These are phyloP conservation scores for Lithodes maja DNA, from an alignment of 2,888 invertebrate genomes.

Conservation along the genomic window DNA sequence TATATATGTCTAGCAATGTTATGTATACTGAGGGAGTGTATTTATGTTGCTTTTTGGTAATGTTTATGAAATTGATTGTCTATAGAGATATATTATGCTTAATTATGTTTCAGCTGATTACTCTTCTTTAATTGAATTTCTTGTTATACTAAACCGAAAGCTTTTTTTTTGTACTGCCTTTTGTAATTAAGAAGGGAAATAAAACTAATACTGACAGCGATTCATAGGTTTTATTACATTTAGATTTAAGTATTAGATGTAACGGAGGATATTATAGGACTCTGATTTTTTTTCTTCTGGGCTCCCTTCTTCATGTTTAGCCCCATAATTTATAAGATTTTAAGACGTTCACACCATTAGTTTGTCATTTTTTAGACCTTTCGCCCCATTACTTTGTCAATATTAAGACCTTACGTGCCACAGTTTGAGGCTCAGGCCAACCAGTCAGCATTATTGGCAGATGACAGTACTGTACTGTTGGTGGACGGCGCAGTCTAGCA, in stretches of 20 bases:
- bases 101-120: not conserved
- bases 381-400: no score
- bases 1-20: slow-evolving; percentile 12
- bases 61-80: slow-evolving; percentile 26
- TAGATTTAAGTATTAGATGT: not conserved
- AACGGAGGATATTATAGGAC: not conserved
- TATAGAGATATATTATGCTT: not conserved
- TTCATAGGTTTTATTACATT: not conserved
- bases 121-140: not conserved
- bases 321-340: no score
- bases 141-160: not conserved
- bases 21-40: slow-evolving; percentile 42
- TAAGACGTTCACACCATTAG: no score
- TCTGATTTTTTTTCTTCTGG: no score
- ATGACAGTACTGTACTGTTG: no score
- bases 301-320: no score
- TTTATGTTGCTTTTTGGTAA: slow-evolving; percentile 37
- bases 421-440: no score
- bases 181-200: slow-evolving; percentile 1
- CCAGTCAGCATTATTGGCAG: no score
- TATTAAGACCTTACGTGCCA: no score
- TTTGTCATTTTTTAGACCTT: no score
- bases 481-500: no score
- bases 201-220: not conserved
- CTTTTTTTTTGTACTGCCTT: not conserved